Conservation (phyloP, 2,888 invertebrate genomes). For the Baccha elongata region DNA sequence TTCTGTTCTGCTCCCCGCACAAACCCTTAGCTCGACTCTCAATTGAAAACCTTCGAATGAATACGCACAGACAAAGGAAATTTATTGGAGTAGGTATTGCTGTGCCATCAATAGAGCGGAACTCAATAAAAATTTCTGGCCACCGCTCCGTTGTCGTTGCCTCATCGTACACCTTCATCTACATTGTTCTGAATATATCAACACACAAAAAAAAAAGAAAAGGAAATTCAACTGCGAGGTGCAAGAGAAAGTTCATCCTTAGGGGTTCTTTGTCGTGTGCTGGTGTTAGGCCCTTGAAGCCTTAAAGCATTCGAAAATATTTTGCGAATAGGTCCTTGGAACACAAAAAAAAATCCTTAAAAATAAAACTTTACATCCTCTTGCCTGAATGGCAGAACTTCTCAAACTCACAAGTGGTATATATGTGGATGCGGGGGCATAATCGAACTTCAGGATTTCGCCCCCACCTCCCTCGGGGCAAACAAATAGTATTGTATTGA, state of each 20-base stretch:
- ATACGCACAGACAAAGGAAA: slow-evolving; percentile 68
- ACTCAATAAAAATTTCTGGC: slow-evolving; percentile 68
- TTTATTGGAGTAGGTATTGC: slow-evolving; percentile 61
- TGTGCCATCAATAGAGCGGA: slow-evolving; percentile 70
- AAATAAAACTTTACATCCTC: slow-evolving; percentile 45
- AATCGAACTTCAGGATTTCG: slow-evolving; percentile 35
- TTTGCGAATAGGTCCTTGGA: slow-evolving; percentile 46
- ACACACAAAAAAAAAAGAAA: neutral
- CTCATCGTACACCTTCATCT: neutral
- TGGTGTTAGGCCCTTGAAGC: slow-evolving; percentile 34
- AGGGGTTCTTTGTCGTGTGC: slow-evolving; percentile 7
- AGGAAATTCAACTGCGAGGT: slow-evolving; percentile 4
- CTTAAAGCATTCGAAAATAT: slow-evolving; percentile 60
- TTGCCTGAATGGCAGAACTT: slow-evolving; percentile 44
- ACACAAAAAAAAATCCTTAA: slow-evolving; percentile 9
- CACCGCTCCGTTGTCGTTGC: slow-evolving; percentile 1
- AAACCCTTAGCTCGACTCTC: neutral
- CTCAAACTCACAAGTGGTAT: slow-evolving; percentile 14
- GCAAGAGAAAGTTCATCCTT: slow-evolving; percentile 47
- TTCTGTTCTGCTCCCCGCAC: neutral
- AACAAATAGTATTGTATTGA: slow-evolving; percentile 45
- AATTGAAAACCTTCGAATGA: slow-evolving; percentile 65
- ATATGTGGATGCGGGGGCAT: slow-evolving; percentile 7
- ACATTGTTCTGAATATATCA: slow-evolving; percentile 30
- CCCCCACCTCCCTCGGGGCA: neutral